A percentile compares a stretch with the other conserved stretches of the same genome.
Evolutionary conservation across 1,140 invertebrate species (phyloP).

Genomic region (Lucilia cuprina): DNA sequence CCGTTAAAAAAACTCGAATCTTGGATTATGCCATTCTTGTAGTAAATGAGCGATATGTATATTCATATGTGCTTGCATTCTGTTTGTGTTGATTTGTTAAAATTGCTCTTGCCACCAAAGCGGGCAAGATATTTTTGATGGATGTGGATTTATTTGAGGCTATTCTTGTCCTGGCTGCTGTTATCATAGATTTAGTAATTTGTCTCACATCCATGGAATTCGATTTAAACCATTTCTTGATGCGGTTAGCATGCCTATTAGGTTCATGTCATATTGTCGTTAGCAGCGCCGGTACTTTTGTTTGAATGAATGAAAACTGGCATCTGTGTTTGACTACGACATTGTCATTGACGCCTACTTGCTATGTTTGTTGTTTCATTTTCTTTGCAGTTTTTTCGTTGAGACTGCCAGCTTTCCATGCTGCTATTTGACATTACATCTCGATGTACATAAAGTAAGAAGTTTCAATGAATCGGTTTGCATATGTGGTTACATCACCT

Average conservation of each 20-base stretch:
- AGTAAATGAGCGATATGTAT: too few relatives aligned
- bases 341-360: not conserved
- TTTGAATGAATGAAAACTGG: not conserved
- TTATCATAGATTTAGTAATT: too few relatives aligned
- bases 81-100: not conserved
- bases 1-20: too few relatives aligned
- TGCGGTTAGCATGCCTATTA: not conserved
- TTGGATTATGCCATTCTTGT: too few relatives aligned
- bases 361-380: not conserved
- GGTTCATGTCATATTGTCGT: not conserved
- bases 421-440: not conserved
- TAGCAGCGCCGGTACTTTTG: not conserved
- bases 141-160: not conserved
- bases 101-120: not conserved
- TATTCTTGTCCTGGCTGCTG: not conserved
- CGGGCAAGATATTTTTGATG: not conserved
- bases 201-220: not conserved
- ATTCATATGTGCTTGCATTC: too few relatives aligned
- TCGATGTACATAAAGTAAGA: not conserved
- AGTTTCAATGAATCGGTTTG: not conserved
- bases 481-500: slow-evolving; percentile 8
- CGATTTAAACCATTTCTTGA: not conserved
- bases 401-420: too few relatives aligned
- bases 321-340: not conserved
- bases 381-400: too few relatives aligned